phyloP scores from a whole-genome alignment of 2,113 vertebrate species.

The Xyrauchen texanus region DNA sequence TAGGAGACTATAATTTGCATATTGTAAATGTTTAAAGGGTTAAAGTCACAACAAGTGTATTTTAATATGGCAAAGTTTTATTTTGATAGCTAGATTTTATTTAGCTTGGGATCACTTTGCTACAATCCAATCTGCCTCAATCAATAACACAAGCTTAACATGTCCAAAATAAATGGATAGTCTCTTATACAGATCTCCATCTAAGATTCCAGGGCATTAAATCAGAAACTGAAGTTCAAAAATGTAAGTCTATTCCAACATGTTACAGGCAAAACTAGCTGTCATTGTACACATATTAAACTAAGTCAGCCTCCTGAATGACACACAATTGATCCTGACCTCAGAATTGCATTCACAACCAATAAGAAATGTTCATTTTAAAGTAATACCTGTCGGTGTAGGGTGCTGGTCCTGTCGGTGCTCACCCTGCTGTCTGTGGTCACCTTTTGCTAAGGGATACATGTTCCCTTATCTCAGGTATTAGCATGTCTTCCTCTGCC shows the following conservation, averaged over 20 bases:
- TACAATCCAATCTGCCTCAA: too few relatives aligned
- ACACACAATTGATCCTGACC: not conserved
- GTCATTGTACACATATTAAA: not conserved
- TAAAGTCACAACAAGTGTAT: too few relatives aligned
- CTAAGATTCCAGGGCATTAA: conserved; percentile 16
- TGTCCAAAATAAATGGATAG: not conserved
- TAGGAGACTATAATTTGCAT: too few relatives aligned
- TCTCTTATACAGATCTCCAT: not conserved
- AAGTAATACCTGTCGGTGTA: not conserved
- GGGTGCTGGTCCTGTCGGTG: not conserved
- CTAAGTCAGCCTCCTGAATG: not conserved
- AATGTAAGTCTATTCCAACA: not conserved
- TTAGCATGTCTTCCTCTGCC: conserved; percentile 37
- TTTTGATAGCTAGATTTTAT: too few relatives aligned
- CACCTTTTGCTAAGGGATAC: conserved; percentile 27
- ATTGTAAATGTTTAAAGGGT: too few relatives aligned
- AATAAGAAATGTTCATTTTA: not conserved
- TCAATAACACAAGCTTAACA: not conserved
- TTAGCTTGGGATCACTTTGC: too few relatives aligned
- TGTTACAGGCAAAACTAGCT: too few relatives aligned
- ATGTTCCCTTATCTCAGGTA: conserved; percentile 45
- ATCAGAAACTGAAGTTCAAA: not conserved
- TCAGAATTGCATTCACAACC: not conserved
- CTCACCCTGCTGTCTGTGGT: conserved; percentile 28
- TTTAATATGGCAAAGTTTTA: too few relatives aligned